Base-by-base conservation (phyloP, 2,888 invertebrate species). In the Idaea aversata region DNA sequence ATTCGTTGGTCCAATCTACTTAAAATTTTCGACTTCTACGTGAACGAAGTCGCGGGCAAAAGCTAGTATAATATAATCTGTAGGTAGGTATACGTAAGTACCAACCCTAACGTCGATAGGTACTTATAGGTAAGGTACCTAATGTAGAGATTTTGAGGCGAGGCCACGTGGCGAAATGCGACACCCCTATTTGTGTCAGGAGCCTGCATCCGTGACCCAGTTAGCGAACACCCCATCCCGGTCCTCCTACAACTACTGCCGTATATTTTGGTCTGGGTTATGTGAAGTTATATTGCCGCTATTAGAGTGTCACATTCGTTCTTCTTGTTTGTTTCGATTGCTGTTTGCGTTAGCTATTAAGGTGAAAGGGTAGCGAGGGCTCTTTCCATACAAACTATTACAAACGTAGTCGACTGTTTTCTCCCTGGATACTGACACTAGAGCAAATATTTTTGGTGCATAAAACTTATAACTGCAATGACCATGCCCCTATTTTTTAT, bases 141-240 rank as follows among this genome's bases (percentile, higher is more conserved):
- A 38, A 36, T 10, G 47, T 47, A 47, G 47, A 47, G 75, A 78
- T 77, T 82, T 81, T 77, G 81, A 81, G 79, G 68, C 81, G 83
- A 84, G 83, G 88, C 84, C 89, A 88, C 90, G 89, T 87, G 90
- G 85, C 78, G 80, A 85, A 87, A 86, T 84, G 86, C 87, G 84
- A 82, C 86, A 82, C 75, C 82, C 88, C 86, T 90, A 91, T 91
- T 90, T 87, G 91, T 90, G 91, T 91, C 91, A 89, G 91, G 88
- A 88, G 87, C 84, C 80, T 86, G 89, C 88, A 91, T 89, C 92
- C 90, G 88, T 92, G 92, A 92, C 92, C 92, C 80, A 91, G 79
- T 91, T 91, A 73, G 72, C 81, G 70, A 81, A 82, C 88, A 80
- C 87, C 88, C 88, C 88, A 80, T 87, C 88, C 88, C 87, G 83